These are phyloP conservation scores for Vireo griseus DNA, from an alignment of 2,797 vertebrate species.

Conservation along the genomic window DNA sequence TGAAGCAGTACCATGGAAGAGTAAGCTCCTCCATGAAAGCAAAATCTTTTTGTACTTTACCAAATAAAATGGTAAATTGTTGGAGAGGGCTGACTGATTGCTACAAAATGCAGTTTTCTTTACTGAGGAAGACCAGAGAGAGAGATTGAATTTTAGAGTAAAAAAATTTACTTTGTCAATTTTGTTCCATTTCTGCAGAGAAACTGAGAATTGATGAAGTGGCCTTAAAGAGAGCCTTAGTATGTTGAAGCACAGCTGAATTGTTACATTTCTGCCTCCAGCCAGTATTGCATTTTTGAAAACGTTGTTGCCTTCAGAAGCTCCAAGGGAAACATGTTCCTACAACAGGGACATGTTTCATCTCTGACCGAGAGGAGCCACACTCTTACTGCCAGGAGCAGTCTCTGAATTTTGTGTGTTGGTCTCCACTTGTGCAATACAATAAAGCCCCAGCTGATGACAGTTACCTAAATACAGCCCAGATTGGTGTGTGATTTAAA, in stretches of 20 bases:
- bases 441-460: accelerated
- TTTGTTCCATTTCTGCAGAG: background rate
- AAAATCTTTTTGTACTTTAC: background rate
- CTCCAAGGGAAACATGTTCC: accelerated
- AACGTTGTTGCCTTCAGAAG: background rate
- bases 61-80: background rate
- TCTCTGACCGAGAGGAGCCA: background rate
- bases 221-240: background rate
- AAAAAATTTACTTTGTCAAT: background rate
- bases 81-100: background rate
- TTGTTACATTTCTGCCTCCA: background rate
- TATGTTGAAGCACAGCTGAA: background rate
- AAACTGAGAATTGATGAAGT: background rate
- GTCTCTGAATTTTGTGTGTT: background rate
- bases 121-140: background rate
- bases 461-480: background rate
- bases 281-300: background rate
- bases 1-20: background rate
- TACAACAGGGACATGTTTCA: background rate
- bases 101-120: background rate
- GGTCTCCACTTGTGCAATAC: accelerated
- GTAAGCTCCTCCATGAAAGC: background rate
- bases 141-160: background rate
- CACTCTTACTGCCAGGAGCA: background rate
- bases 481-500: background rate